A percentile compares a stretch with the other conserved stretches of the same genome.
Evolutionary conservation across 2,113 vertebrate genomes (phyloP).

Genomic region (Petaurus breviceps): DNA sequence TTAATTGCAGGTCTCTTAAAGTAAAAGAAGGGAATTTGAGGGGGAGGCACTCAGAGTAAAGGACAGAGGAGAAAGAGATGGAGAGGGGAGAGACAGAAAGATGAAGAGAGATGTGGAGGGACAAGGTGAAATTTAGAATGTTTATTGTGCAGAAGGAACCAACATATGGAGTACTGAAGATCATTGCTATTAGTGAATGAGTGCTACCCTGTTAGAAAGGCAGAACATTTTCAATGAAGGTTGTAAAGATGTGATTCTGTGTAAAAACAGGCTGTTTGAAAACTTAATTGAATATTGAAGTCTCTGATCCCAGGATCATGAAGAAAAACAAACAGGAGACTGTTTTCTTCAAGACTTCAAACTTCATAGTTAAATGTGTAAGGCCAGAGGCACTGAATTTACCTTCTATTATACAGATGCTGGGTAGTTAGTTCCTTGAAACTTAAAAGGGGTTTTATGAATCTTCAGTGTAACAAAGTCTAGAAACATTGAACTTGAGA

Average conservation of each 20-base stretch:
- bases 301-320: constrained; percentile 41
- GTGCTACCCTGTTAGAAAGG: not conserved
- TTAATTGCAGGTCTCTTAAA: not conserved
- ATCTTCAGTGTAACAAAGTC: not conserved
- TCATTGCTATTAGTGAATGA: constrained; percentile 42
- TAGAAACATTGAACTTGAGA: not conserved
- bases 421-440: not conserved
- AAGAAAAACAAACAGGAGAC: constrained; percentile 22
- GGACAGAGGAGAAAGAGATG: not conserved
- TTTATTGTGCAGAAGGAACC: not conserved
- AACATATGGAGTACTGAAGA: constrained; percentile 54
- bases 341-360: not conserved
- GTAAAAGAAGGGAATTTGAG: not conserved
- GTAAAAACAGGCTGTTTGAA: constrained; percentile 35
- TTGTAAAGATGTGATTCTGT: not conserved
- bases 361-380: constrained; percentile 16
- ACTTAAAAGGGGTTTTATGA: not conserved
- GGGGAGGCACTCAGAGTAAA: not conserved
- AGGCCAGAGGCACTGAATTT: not conserved
- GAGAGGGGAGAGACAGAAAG: not conserved
- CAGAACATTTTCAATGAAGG: constrained; percentile 13
- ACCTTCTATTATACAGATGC: not conserved
- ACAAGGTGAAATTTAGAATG: constrained; percentile 31
- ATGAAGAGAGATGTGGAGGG: not conserved
- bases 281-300: constrained; percentile 43